A percentile compares a stretch with the other conserved stretches of the same genome.
Evolutionary conservation across 2,888 invertebrate genomes (phyloP).

Genomic region (Melitaea athalia): DNA sequence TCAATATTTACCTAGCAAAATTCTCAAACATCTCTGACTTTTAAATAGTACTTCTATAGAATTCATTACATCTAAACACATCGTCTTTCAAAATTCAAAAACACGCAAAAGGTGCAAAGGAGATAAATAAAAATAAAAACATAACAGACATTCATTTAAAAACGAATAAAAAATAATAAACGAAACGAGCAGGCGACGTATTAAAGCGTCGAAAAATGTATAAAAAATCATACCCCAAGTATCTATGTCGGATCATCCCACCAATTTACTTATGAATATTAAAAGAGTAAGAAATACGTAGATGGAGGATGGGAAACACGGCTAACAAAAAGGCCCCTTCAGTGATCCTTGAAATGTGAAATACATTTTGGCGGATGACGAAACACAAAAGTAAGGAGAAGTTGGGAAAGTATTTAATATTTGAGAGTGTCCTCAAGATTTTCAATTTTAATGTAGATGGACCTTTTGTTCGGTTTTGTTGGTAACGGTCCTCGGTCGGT

Average conservation of each 20-base stretch:
- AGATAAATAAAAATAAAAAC: conserved; percentile 20
- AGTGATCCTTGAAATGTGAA: conserved; percentile 65
- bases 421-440: conserved; percentile 61
- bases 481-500: neutral
- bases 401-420: conserved; percentile 73
- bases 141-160: conserved; percentile 6
- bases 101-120: conserved; percentile 11
- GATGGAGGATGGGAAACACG: conserved; percentile 55
- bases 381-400: conserved; percentile 64
- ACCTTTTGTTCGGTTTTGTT: conserved; percentile 34
- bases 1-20: no score
- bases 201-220: conserved; percentile 31
- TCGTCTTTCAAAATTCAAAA: neutral
- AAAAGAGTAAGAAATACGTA: conserved; percentile 61
- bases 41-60: no score
- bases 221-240: conserved; percentile 30
- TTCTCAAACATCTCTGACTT: no score
- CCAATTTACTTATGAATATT: conserved; percentile 81
- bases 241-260: conserved; percentile 54
- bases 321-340: conserved; percentile 65
- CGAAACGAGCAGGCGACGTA: conserved; percentile 25
- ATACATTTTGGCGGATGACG: conserved; percentile 79
- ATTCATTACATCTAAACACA: neutral
- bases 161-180: conserved; percentile 18
- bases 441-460: conserved; percentile 39